A percentile compares a stretch with the other conserved stretches of the same genome.
Evolutionary conservation across 2,888 invertebrate genomes (phyloP).

Genomic region (Dolomedes plantarius): DNA sequence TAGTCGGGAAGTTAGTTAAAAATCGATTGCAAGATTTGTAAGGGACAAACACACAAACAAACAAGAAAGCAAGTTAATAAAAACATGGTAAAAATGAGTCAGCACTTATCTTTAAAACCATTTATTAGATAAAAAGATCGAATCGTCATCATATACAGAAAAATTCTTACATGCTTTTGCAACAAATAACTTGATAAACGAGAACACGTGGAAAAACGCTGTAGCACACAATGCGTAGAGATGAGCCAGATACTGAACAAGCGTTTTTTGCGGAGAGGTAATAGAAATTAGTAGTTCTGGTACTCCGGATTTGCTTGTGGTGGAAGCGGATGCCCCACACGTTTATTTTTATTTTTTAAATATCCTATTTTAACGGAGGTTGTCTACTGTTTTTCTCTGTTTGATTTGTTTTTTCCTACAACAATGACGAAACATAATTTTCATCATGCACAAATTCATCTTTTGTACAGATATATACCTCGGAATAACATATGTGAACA

Average conservation of each 20-base stretch:
- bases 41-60: no score
- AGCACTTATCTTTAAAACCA: slow-evolving; percentile 58
- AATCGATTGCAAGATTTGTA: no score
- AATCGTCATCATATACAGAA: slow-evolving; percentile 70
- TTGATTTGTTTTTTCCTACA: neutral
- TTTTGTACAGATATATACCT: neutral
- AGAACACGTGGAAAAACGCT: slow-evolving; percentile 55
- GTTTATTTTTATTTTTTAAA: neutral
- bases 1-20: no score
- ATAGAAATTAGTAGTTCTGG: neutral
- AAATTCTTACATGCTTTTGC: slow-evolving; percentile 64
- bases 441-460: slow-evolving; percentile 31
- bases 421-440: slow-evolving; percentile 12
- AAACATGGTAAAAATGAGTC: no score
- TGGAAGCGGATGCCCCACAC: neutral
- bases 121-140: slow-evolving; percentile 70
- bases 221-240: slow-evolving; percentile 38
- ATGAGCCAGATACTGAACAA: slow-evolving; percentile 49
- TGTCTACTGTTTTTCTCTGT: neutral
- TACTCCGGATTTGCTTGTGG: neutral
- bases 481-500: neutral
- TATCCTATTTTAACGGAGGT: neutral
- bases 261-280: slow-evolving; percentile 33
- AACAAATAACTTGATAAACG: slow-evolving; percentile 64
- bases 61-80: no score